These are phyloP conservation scores for Parnassius mnemosyne DNA, from an alignment of 2,888 invertebrate genomes.

Conservation along the genomic window DNA sequence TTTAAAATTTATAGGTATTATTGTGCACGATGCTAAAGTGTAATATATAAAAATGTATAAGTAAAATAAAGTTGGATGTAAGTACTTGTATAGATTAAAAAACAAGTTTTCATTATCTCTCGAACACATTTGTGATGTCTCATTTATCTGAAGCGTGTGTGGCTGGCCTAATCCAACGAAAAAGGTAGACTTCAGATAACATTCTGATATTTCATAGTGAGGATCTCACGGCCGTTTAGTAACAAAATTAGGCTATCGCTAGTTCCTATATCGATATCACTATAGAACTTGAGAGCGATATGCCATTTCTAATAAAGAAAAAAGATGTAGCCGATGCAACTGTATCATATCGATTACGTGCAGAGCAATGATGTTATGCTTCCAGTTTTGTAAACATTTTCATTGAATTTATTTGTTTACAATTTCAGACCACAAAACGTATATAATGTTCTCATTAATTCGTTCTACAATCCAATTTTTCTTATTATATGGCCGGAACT, in stretches of 20 bases:
- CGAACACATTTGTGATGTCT: constrained; percentile 34
- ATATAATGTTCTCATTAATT: no score
- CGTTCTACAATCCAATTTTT: no score
- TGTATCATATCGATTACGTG: no score
- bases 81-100: background rate
- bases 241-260: constrained; percentile 28
- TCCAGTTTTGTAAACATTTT: no score
- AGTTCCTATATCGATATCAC: constrained; percentile 7
- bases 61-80: background rate
- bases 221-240: constrained; percentile 30
- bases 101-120: constrained; percentile 29
- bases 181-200: constrained; percentile 39
- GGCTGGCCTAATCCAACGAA: constrained; percentile 49
- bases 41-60: no score
- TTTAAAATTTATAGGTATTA: no score
- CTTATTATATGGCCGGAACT: background rate
- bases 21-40: no score
- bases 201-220: constrained; percentile 31
- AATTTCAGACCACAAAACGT: no score
- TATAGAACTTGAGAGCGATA: constrained; percentile 7
- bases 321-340: no score
- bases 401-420: no score
- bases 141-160: constrained; percentile 51
- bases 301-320: background rate
- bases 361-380: no score